A percentile compares a stretch with the other conserved stretches of the same genome.
Conservation (phyloP, 1,140 invertebrate genomes). For the Drosophila littoralis region DNA sequence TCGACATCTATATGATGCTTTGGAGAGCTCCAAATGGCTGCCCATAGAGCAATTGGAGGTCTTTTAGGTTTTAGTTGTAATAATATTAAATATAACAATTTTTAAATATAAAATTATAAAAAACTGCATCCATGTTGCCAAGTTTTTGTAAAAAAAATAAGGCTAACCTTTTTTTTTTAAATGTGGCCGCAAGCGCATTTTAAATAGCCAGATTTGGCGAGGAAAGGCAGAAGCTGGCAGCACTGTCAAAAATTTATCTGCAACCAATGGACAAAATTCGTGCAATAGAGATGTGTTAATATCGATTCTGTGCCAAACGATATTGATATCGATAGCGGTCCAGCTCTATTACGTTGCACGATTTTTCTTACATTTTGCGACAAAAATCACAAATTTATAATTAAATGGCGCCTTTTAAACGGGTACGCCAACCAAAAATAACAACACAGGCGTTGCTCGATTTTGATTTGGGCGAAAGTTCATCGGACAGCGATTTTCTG, state of each 20-base stretch:
- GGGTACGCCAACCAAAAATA: constrained; percentile 75
- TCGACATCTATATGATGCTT: constrained; percentile 90
- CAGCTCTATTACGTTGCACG: constrained; percentile 14
- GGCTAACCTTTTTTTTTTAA: neutral
- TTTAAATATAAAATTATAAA: neutral
- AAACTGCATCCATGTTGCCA: neutral
- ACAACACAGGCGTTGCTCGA: constrained; percentile 78
- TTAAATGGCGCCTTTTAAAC: constrained; percentile 75
- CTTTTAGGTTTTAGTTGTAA: constrained; percentile 47
- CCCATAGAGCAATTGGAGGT: constrained; percentile 87
- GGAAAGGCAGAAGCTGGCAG: neutral
- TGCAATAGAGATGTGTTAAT: neutral
- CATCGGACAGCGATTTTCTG: constrained; percentile 97
- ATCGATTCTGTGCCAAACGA: constrained; percentile 4
- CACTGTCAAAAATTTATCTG: neutral
- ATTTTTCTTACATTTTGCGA: constrained; percentile 26
- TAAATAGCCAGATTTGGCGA: neutral
- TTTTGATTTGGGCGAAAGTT: constrained; percentile 93
- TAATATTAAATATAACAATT: neutral
- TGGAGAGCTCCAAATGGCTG: constrained; percentile 92
- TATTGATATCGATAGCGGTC: constrained; percentile 10
- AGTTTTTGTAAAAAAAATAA: neutral
- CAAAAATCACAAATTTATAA: constrained; percentile 30
- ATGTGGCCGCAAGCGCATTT: no score
- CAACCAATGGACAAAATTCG: neutral